These are phyloP conservation scores for Adoxophyes honmai DNA, from an alignment of 1,140 invertebrate species.

Conservation along the genomic window DNA sequence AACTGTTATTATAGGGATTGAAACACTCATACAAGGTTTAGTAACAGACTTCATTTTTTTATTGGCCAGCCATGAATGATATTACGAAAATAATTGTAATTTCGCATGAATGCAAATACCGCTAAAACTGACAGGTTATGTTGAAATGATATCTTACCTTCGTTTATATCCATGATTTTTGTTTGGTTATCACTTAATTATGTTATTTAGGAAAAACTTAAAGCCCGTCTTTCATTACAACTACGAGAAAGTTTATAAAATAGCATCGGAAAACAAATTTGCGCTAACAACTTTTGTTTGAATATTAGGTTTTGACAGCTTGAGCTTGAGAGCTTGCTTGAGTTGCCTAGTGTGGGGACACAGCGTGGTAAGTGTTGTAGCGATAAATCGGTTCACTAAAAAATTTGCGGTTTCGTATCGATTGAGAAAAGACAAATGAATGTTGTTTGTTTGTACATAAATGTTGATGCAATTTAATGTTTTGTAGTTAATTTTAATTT, in stretches of 20 bases:
- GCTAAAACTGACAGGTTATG: constrained; percentile 22
- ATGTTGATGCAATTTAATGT: too few species aligned
- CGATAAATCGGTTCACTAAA: too few species aligned
- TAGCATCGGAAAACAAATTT: neutral
- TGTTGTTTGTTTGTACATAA: too few species aligned
- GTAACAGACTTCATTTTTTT: neutral
- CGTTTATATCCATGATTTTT: constrained; percentile 44
- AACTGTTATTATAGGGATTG: neutral
- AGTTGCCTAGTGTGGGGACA: too few species aligned
- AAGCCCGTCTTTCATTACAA: constrained; percentile 1
- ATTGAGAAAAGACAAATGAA: too few species aligned
- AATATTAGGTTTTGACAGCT: constrained; percentile 3
- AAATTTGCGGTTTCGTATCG: too few species aligned
- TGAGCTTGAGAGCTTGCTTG: too few species aligned
- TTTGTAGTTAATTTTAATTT: too few species aligned
- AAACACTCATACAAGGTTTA: neutral
- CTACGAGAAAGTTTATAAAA: neutral
- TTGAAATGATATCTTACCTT: constrained; percentile 33
- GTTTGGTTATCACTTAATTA: neutral
- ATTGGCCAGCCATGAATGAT: too few species aligned
- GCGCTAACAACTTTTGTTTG: constrained; percentile 6
- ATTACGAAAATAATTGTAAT: constrained; percentile 10
- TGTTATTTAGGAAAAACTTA: neutral
- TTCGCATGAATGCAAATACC: constrained; percentile 4
- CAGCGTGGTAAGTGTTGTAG: too few species aligned